Conservation (phyloP, 2,797 vertebrate genomes). For the Danio tinwini region DNA sequence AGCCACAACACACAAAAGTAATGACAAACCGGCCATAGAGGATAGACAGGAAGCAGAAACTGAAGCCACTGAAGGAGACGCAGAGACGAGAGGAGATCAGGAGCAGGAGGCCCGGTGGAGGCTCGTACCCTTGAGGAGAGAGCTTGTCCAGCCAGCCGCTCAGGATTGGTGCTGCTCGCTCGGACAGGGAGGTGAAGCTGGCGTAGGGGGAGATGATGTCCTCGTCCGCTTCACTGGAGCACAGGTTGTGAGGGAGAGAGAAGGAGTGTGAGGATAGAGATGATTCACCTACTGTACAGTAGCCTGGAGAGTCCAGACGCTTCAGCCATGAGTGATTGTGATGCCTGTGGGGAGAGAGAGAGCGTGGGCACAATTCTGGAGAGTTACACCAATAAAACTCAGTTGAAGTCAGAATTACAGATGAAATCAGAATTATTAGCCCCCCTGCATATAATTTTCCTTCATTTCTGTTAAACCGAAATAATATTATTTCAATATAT, state of each 20-base stretch:
- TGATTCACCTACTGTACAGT: slow-evolving; percentile 85
- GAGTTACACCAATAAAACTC: no score
- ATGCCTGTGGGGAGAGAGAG: slow-evolving; percentile 56
- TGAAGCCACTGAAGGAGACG: slow-evolving; percentile 70
- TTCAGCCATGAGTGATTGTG: slow-evolving; percentile 66
- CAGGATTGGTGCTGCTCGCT: slow-evolving; percentile 84
- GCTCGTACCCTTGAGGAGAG: slow-evolving; percentile 90
- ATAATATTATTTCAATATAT: no score
- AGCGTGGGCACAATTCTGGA: no score
- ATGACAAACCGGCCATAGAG: slow-evolving; percentile 67
- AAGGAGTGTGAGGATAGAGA: slow-evolving; percentile 56
- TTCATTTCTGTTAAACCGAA: no score
- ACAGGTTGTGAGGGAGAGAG: slow-evolving; percentile 72
- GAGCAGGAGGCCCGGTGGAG: slow-evolving; percentile 61
- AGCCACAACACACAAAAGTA: slow-evolving; percentile 50
- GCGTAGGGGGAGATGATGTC: slow-evolving; percentile 96
- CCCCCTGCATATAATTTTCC: no score
- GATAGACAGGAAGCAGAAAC: slow-evolving; percentile 71
- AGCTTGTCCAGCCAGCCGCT: slow-evolving; percentile 96
- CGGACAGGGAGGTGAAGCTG: slow-evolving; percentile 87
- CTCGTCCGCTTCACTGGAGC: slow-evolving; percentile 79
- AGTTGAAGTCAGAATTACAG: no score
- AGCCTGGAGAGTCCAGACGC: slow-evolving; percentile 78
- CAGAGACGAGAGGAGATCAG: slow-evolving; percentile 70
- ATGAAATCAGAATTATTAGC: no score